A percentile compares a stretch with the other conserved stretches of the same genome.
These are phyloP conservation scores for Chitala chitala DNA, from an alignment of 2,113 vertebrate species.

Conservation along the genomic window DNA sequence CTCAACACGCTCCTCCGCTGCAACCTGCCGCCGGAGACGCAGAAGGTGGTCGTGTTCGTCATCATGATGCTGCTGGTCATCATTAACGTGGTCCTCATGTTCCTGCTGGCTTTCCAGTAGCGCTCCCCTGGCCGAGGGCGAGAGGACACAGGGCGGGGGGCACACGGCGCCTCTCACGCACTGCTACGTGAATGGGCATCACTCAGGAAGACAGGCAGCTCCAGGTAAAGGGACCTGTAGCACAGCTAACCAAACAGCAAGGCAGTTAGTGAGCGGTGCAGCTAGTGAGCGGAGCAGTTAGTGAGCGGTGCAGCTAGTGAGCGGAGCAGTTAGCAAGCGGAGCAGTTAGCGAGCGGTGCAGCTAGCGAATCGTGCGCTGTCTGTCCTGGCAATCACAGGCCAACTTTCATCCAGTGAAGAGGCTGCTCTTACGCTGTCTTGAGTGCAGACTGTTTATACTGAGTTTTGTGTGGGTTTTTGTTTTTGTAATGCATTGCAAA, in stretches of 20 bases:
- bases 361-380: background rate
- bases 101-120: constrained; percentile 91
- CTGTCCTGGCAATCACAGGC: too few species aligned
- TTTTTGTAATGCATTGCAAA: background rate
- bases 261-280: background rate
- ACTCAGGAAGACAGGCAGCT: constrained; percentile 35
- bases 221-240: constrained; percentile 41
- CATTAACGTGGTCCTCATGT: constrained; percentile 95
- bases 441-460: too few species aligned
- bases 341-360: background rate
- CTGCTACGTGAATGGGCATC: constrained; percentile 47
- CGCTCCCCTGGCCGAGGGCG: background rate
- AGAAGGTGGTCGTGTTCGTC: constrained; percentile 86
- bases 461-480: too few species aligned
- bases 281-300: background rate
- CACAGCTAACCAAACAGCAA: background rate
- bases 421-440: too few species aligned
- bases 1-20: constrained; percentile 81
- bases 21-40: constrained; percentile 89
- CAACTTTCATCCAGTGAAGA: too few species aligned
- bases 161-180: background rate
- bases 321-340: background rate
- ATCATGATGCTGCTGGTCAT: constrained; percentile 93
- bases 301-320: background rate
- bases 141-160: background rate